Conservation (phyloP, 2,113 vertebrate species). For the Hippocampus comes region DNA sequence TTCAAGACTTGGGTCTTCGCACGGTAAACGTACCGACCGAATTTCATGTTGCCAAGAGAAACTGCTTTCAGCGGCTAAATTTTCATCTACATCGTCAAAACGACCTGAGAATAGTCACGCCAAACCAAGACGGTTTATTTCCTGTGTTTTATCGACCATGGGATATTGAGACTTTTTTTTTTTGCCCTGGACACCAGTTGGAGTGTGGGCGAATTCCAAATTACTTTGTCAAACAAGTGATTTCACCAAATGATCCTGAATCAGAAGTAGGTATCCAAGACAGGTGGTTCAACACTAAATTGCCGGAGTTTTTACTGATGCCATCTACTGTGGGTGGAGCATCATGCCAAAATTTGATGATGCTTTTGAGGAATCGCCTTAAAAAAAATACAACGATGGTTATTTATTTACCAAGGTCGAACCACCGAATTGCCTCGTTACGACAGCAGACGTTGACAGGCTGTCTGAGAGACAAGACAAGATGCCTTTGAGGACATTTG, state of each 20-base stretch:
- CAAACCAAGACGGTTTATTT: neutral
- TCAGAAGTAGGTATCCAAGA: too few relatives aligned
- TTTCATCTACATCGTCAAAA: too few relatives aligned
- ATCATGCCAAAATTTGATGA: neutral
- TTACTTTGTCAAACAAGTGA: neutral
- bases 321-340: neutral
- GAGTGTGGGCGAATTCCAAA: neutral
- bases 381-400: conserved; percentile 4
- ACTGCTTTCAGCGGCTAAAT: too few relatives aligned
- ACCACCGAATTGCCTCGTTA: conserved; percentile 51
- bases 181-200: too few relatives aligned
- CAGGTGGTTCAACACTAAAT: neutral
- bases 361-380: neutral
- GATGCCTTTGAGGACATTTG: conserved; percentile 65
- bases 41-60: neutral
- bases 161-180: neutral
- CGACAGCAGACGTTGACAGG: conserved; percentile 40
- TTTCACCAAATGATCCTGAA: neutral
- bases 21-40: neutral
- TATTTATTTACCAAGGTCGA: conserved; percentile 19
- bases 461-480: conserved; percentile 37
- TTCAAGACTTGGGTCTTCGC: neutral
- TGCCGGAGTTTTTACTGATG: neutral
- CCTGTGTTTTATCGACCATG: neutral
- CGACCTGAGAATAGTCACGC: neutral